Base-by-base conservation (phyloP, 2,888 invertebrate genomes). In the Capitulum mitella region DNA sequence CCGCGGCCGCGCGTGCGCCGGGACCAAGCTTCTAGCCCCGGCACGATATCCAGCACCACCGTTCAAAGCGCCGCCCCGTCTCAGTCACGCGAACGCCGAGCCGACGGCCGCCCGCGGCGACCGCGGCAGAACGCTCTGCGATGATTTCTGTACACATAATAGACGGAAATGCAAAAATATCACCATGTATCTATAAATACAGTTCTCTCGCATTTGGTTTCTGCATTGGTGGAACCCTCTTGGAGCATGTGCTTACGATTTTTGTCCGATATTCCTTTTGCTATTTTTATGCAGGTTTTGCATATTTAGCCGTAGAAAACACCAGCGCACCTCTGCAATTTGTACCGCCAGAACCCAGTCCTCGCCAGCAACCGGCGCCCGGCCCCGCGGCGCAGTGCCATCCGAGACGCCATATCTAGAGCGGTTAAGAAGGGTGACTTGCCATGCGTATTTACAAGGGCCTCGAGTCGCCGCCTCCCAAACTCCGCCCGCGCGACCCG, bases 221-320 rank as follows among this genome's bases (percentile, higher is more conserved):
- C n/a, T 16, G 61, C 61, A 61, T 61, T 61, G 32, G 32, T 61
- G 61, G n/a, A 61, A 16, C 32, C 32, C 61, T 16, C 32, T 32
- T 12, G 32, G 61, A 61, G 61, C 61, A 61, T 61, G 14, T 32
- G 32, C 16, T 16, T 32, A 32, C 12, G 32, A 19, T 61, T 61
- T 32, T 3, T 32, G 6, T 61, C 61, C 16, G 61, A 61, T 37
- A 37, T 37, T 8, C 37, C 70, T 70, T 70, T 37, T 70, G 70
- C 70, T 70, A 70, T 70, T 70, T 70, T 70, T 70, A 70, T 70
- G 70, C 70, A 37, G 5, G 32, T 37, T 70, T 70, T 34, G 34
- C 34, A 22, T 22, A n/a, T n/a, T 70, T 70, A 37, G 6, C 5
- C 37, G 37, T 70, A 70, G 70, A 70, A 70, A 70, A 70, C 70